Evolutionary conservation across 2,888 invertebrate genomes (phyloP).

Genomic region (Scaptomyza reducta): DNA sequence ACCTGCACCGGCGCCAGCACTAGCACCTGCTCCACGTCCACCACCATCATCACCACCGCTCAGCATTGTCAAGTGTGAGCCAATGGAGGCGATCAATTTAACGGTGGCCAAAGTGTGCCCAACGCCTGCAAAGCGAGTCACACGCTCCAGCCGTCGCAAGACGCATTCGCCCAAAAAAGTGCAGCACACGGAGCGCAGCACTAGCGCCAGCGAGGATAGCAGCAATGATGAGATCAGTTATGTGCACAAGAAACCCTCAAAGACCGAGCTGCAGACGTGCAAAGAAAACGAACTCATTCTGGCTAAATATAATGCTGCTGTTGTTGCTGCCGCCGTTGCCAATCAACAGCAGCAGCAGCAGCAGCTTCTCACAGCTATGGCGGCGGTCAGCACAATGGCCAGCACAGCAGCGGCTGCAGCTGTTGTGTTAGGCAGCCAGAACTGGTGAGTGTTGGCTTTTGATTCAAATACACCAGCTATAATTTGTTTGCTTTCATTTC

Average conservation of each 20-base stretch:
- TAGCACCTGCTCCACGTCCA: neutral
- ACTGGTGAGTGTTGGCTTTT: slow-evolving; percentile 28
- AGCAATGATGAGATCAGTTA: slow-evolving; percentile 37
- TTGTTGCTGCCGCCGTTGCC: slow-evolving; percentile 61
- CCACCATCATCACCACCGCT: slow-evolving; percentile 2
- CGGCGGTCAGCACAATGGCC: slow-evolving; percentile 30
- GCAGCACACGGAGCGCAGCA: slow-evolving; percentile 46
- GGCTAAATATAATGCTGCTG: slow-evolving; percentile 72
- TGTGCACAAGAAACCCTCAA: slow-evolving; percentile 44
- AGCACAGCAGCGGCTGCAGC: slow-evolving; percentile 21
- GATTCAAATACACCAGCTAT: neutral
- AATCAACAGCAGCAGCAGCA: slow-evolving; percentile 48
- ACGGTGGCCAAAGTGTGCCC: slow-evolving; percentile 47
- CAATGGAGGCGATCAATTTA: slow-evolving; percentile 62
- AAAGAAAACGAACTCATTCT: slow-evolving; percentile 69
- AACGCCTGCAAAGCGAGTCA: slow-evolving; percentile 33
- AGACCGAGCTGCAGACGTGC: slow-evolving; percentile 41
- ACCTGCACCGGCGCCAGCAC: neutral
- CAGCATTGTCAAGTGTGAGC: slow-evolving; percentile 32
- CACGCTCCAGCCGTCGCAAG: slow-evolving; percentile 69
- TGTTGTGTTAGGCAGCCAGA: slow-evolving; percentile 24
- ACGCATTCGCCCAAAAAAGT: slow-evolving; percentile 69
- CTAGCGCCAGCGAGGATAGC: slow-evolving; percentile 51
- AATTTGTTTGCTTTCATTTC: neutral
- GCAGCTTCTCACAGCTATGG: slow-evolving; percentile 50